Evolutionary conservation across 1,140 invertebrate genomes (phyloP).

Genomic region (Helicorthomorpha holstii): DNA sequence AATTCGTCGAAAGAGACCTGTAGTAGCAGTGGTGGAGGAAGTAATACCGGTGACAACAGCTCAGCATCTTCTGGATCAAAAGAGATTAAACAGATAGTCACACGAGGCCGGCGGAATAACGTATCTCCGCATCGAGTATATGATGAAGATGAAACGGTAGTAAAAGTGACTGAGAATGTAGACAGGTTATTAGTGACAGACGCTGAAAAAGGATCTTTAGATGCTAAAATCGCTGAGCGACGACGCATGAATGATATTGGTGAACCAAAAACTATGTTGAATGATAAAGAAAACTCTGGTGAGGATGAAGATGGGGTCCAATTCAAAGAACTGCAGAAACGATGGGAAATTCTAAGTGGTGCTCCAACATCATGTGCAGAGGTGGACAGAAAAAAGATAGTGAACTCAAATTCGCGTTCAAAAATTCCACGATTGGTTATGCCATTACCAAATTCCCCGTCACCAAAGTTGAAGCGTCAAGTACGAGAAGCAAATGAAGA

Average conservation of each 20-base stretch:
- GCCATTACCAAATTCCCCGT: background rate
- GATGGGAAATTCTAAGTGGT: constrained; percentile 55
- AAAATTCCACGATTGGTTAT: background rate
- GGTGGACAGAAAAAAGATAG: background rate
- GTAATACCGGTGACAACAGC: background rate
- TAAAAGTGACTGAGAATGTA: background rate
- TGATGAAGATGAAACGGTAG: background rate
- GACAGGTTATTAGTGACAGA: no score
- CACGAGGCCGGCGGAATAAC: background rate
- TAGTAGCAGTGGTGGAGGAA: background rate
- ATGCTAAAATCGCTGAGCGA: background rate
- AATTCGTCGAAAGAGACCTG: background rate
- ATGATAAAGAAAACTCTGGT: background rate
- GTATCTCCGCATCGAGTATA: background rate
- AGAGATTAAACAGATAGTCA: background rate
- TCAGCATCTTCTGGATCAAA: background rate
- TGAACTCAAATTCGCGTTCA: background rate
- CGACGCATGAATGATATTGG: constrained; percentile 22
- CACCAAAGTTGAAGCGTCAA: background rate
- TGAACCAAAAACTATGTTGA: background rate
- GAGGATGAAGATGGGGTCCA: constrained; percentile 38
- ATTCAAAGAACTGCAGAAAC: constrained; percentile 61
- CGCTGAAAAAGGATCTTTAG: background rate
- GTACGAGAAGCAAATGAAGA: no score
- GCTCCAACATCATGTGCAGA: background rate